phyloP scores from a whole-genome alignment of 1,140 invertebrate genomes.

The Sitobion miscanthi region DNA sequence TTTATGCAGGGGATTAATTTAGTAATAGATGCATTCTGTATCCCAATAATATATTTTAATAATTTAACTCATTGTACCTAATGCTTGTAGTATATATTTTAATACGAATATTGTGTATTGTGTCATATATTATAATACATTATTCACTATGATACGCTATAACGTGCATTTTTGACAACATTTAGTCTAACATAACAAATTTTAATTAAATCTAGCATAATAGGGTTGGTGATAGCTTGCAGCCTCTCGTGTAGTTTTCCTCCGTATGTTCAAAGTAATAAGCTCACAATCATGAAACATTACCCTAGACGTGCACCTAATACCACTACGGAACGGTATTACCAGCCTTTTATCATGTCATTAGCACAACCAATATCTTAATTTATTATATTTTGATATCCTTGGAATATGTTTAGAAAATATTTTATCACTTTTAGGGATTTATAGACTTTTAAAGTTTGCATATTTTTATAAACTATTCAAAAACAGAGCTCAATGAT shows the following conservation, averaged over 20 bases:
- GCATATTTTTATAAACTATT: not conserved
- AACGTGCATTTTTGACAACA: not conserved
- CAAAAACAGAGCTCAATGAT: not conserved
- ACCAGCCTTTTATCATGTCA: not conserved
- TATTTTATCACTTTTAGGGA: not conserved
- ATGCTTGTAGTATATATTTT: not conserved
- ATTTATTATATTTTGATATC: not conserved
- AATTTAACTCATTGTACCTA: not conserved
- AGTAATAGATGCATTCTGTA: not conserved
- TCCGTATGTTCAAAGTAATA: not conserved
- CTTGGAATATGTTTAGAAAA: not conserved
- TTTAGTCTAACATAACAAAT: not conserved
- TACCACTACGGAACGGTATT: not conserved
- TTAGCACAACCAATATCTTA: not conserved
- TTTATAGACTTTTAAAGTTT: not conserved
- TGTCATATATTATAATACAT: not conserved
- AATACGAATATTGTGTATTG: not conserved
- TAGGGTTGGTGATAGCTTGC: not conserved
- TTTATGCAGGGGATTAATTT: not conserved
- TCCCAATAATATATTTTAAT: not conserved
- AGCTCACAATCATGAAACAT: not conserved
- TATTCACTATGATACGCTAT: not conserved
- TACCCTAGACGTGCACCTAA: not conserved
- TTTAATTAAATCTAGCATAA: not conserved
- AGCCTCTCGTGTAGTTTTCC: not conserved